These are phyloP conservation scores for Chelonoidis abingdonii DNA, from an alignment of 2,113 vertebrate species.

Conservation along the genomic window DNA sequence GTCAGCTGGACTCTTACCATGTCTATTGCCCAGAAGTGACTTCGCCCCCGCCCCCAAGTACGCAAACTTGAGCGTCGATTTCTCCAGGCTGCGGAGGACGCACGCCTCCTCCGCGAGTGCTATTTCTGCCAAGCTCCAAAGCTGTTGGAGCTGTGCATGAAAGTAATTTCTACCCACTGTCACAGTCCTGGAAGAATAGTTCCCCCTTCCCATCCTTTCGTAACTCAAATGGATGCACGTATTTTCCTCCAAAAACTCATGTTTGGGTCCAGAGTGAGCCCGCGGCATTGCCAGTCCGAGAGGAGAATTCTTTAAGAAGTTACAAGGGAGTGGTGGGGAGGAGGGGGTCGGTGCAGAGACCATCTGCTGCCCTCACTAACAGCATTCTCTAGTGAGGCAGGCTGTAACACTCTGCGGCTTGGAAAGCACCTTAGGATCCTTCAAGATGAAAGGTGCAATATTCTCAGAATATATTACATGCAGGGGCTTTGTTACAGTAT, in stretches of 20 bases:
- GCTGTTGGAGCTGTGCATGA: not conserved
- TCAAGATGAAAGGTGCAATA: slow-evolving; percentile 72
- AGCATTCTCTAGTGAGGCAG: slow-evolving; percentile 55
- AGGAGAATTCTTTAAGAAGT: slow-evolving; percentile 21
- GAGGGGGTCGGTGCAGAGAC: not conserved
- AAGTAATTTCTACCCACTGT: slow-evolving; percentile 59
- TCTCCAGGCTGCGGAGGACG: not conserved
- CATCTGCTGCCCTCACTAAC: slow-evolving; percentile 30
- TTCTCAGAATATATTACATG: slow-evolving; percentile 61
- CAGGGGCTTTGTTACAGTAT: slow-evolving; percentile 62
- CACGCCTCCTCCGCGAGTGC: not conserved
- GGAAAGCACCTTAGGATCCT: slow-evolving; percentile 72
- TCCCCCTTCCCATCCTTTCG: slow-evolving; percentile 14
- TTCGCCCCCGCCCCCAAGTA: not conserved
- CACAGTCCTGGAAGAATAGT: slow-evolving; percentile 58
- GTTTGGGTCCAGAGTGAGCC: slow-evolving; percentile 4
- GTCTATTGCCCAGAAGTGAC: slow-evolving; percentile 6
- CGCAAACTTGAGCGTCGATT: slow-evolving; percentile 1
- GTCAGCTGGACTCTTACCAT: not conserved
- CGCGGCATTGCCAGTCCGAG: not conserved
- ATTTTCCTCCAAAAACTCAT: slow-evolving; percentile 23
- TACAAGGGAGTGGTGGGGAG: not conserved
- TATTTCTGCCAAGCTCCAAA: slow-evolving; percentile 32
- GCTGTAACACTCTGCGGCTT: slow-evolving; percentile 41
- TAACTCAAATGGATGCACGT: slow-evolving; percentile 41